These are phyloP conservation scores for Drosophila nigrodunni DNA, from an alignment of 1,140 invertebrate species.

Conservation along the genomic window DNA sequence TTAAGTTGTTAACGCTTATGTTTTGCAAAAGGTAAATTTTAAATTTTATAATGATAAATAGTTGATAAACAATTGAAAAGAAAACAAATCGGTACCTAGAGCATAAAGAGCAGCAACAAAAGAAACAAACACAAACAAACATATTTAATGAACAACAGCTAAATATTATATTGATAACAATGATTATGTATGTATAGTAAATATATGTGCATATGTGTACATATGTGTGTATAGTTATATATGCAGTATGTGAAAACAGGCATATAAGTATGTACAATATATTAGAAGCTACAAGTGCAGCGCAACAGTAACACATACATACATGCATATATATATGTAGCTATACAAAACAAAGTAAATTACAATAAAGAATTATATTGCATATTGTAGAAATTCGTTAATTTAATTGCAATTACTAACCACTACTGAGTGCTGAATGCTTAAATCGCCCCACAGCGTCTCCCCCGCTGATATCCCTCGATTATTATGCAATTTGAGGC, in stretches of 20 bases:
- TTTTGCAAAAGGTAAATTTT: conserved; percentile 72
- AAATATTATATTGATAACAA: conserved; percentile 68
- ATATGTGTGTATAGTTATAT: conserved; percentile 5
- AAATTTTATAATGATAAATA: conserved; percentile 67
- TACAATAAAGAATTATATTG: conserved; percentile 82
- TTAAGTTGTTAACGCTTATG: conserved; percentile 82
- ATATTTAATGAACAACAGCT: conserved; percentile 77
- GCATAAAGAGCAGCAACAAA: conserved; percentile 73
- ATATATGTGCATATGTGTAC: neutral
- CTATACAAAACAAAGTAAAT: conserved; percentile 64
- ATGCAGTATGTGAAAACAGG: conserved; percentile 15
- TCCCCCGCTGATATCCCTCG: conserved; percentile 13
- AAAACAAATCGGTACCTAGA: conserved; percentile 68
- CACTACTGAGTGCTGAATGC: neutral
- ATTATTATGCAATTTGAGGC: conserved; percentile 73
- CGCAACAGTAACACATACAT: conserved; percentile 26
- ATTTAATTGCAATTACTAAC: conserved; percentile 22
- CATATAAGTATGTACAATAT: conserved; percentile 14
- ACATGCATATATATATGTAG: conserved; percentile 36
- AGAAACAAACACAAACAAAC: conserved; percentile 29
- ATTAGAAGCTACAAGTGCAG: conserved; percentile 34
- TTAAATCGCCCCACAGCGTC: neutral
- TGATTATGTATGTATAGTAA: conserved; percentile 24
- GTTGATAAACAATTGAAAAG: conserved; percentile 49
- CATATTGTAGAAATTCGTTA: conserved; percentile 64